phyloP scores from a whole-genome alignment of 2,888 invertebrate species.

The Hirtodrosophila histrioides region DNA sequence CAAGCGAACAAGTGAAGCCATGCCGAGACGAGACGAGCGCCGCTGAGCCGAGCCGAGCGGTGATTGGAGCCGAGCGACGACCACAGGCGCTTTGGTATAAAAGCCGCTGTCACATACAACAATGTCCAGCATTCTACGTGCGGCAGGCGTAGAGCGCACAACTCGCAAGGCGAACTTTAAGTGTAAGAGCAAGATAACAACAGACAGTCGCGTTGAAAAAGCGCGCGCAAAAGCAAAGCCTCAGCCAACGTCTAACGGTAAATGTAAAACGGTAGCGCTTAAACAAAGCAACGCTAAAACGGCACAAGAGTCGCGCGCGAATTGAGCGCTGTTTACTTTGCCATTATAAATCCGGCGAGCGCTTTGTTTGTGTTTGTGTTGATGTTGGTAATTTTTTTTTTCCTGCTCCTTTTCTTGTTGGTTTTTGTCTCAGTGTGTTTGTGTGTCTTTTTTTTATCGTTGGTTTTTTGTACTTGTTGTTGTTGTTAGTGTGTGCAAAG shows the following conservation, averaged over 20 bases:
- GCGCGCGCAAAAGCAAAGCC: conserved; percentile 68
- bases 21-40: conserved; percentile 22
- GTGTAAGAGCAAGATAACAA: conserved; percentile 9
- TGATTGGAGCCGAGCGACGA: conserved; percentile 22
- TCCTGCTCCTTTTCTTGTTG: conserved; percentile 7
- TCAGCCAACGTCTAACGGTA: conserved; percentile 15
- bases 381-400: conserved; percentile 44
- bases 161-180: conserved; percentile 11
- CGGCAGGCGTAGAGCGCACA: conserved; percentile 69
- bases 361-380: conserved; percentile 64
- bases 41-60: conserved; percentile 13
- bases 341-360: conserved; percentile 69
- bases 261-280: conserved; percentile 22
- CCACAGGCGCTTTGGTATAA: conserved; percentile 48
- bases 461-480: conserved; percentile 38
- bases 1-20: conserved; percentile 35
- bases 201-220: conserved; percentile 57
- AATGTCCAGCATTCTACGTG: conserved; percentile 70
- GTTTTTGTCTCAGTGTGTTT: conserved; percentile 24
- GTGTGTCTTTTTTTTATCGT: conserved; percentile 11
- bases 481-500: conserved; percentile 52
- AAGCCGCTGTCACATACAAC: conserved; percentile 44
- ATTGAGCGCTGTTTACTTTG: conserved; percentile 68
- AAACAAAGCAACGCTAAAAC: conserved; percentile 38
- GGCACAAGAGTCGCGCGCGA: conserved; percentile 63